Conservation (phyloP, 2,888 invertebrate species). For the Sipha maydis region DNA sequence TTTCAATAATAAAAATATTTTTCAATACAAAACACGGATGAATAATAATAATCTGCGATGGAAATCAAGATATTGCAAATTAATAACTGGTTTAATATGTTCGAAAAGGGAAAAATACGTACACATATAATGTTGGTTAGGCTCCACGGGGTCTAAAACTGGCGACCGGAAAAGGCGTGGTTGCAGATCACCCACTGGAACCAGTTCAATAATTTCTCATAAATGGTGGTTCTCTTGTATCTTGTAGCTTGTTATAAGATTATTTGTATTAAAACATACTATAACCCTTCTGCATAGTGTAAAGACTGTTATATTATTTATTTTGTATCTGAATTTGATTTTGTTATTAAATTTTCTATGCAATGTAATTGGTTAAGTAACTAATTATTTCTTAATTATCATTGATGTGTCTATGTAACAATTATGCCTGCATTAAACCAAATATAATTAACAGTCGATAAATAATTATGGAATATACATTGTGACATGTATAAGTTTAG, state of each 20-base stretch:
- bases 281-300: background rate
- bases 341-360: background rate
- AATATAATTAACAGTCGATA: too few relatives aligned
- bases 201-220: slow-evolving; percentile 56
- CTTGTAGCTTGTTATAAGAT: background rate
- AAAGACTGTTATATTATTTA: background rate
- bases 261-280: background rate
- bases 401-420: too few relatives aligned
- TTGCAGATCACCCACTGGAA: slow-evolving; percentile 61
- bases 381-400: background rate
- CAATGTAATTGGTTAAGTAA: background rate
- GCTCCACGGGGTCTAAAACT: slow-evolving; percentile 56
- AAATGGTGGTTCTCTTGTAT: slow-evolving; percentile 34
- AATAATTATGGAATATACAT: too few relatives aligned
- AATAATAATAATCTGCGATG: slow-evolving; percentile 13
- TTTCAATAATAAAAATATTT: background rate
- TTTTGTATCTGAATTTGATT: background rate
- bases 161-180: slow-evolving; percentile 61
- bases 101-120: slow-evolving; percentile 1
- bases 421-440: too few relatives aligned
- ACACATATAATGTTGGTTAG: slow-evolving; percentile 18
- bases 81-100: slow-evolving; percentile 33
- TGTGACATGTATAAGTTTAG: too few relatives aligned
- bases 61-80: slow-evolving; percentile 44
- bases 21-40: background rate